Evolutionary conservation across 2,888 invertebrate species (phyloP), one percentile per base, ranked within the genome.

Genomic region (Drosophila cracens): DNA sequence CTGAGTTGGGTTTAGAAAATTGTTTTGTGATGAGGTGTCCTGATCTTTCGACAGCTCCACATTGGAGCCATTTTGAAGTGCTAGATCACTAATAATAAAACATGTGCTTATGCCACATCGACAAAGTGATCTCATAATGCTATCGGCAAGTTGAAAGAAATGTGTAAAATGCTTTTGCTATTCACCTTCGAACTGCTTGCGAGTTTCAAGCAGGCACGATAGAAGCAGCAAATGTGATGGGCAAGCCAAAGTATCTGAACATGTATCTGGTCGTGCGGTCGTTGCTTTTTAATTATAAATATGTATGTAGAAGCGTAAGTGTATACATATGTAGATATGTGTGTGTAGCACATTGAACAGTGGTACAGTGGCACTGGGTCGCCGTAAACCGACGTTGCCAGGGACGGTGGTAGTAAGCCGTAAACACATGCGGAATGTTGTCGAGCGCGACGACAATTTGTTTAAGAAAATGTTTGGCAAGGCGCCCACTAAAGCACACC

Each of bases 391-490:
- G 51, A n/a, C 40, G 38, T 34, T 61, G 82, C 60, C 65, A 79
- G 75, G 72, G 70, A 72, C 72, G 79, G 82, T 76, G 82, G 82
- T 76, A 79, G 87, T 79, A 81, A 73, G 58, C 72, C 87, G 81
- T 85, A 84, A 89, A 80, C 89, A 80, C 88, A 80, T 72, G 75
- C 75, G 90, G 91, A 91, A 92, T 91, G 85, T 91, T 90, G 92
- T 90, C 87, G 90, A 91, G 91, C 90, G 83, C 92, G 90, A 89
- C 92, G 91, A 91, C 87, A 91, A 91, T 91, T 92, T 91, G 91
- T 92, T 90, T 88, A 78, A 83, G 78, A 89, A 91, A 85, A 90
- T 83, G 91, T 78, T 91, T 91, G 91, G 91, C 91, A 83, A 72
- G 40, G 73, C 83, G 91, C 91, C 91, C 91, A 92, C 90, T 89